Percentiles rank a stretch among this genome's conserved stretches.
Evolutionary conservation across 2,797 vertebrate species (phyloP).

Genomic region (Hydrocynus forskahlii): DNA sequence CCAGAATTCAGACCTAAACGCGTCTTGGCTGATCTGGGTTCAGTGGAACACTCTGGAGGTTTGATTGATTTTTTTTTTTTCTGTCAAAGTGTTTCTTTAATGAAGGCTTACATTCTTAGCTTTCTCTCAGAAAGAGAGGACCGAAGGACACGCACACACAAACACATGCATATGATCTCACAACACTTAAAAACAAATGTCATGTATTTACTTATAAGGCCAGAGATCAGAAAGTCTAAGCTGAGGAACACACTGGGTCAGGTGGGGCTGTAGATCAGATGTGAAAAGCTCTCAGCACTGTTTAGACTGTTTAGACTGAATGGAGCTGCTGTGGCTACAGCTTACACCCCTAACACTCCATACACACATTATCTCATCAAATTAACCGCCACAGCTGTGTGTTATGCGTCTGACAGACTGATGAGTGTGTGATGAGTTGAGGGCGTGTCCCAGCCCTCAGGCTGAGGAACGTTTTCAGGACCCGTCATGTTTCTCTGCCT

Average conservation of each 20-base stretch:
- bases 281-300: neutral
- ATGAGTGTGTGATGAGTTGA: conserved; percentile 71
- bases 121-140: too few relatives aligned
- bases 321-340: conserved; percentile 51
- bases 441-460: conserved; percentile 61
- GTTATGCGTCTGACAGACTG: conserved; percentile 59
- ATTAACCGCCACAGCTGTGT: conserved; percentile 57
- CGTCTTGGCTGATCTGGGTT: too few relatives aligned
- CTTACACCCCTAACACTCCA: conserved; percentile 58
- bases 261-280: neutral
- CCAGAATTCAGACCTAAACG: too few relatives aligned
- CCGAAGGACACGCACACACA: too few relatives aligned
- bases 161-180: too few relatives aligned
- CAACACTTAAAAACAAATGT: too few relatives aligned
- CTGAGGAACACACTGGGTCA: too few relatives aligned
- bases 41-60: too few relatives aligned
- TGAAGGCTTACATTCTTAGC: too few relatives aligned
- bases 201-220: too few relatives aligned
- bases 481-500: conserved; percentile 32
- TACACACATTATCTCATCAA: conserved; percentile 67
- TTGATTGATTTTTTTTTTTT: too few relatives aligned
- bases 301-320: neutral
- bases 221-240: neutral
- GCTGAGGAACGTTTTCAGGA: conserved; percentile 53
- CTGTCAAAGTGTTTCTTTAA: too few relatives aligned